Conservation (phyloP, 1,140 invertebrate species). For the Aethina tumida region DNA sequence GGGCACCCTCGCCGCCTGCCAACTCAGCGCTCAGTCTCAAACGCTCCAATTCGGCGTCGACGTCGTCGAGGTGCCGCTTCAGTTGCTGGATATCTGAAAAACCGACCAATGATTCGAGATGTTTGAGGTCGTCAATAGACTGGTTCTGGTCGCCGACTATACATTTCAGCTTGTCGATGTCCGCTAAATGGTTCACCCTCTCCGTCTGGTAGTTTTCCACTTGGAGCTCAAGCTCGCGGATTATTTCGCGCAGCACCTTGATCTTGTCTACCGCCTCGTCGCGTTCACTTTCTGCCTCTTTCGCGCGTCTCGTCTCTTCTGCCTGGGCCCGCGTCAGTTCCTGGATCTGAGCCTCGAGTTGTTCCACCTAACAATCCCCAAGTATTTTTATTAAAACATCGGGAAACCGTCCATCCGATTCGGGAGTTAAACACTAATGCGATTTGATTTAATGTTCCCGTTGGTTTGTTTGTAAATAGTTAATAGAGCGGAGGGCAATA, state of each 20-base stretch:
- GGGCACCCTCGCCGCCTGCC: conserved; percentile 40
- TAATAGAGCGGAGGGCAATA: too few species aligned
- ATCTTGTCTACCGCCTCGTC: conserved; percentile 64
- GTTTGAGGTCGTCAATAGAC: conserved; percentile 22
- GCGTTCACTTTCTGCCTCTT: conserved; percentile 51
- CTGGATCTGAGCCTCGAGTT: conserved; percentile 55
- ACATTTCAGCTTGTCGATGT: conserved; percentile 37
- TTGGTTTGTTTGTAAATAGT: too few species aligned
- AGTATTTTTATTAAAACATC: too few species aligned
- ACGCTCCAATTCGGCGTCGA: conserved; percentile 49
- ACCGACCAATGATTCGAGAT: conserved; percentile 41
- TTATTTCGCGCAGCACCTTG: conserved; percentile 59
- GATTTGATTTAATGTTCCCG: too few species aligned
- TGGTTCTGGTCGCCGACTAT: conserved; percentile 42
- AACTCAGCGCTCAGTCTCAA: conserved; percentile 45
- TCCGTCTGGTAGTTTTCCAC: conserved; percentile 47
- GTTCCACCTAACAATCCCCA: conserved; percentile 46
- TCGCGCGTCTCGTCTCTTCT: conserved; percentile 47
- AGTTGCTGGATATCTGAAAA: conserved; percentile 40
- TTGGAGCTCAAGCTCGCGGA: conserved; percentile 61
- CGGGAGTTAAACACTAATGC: too few species aligned
- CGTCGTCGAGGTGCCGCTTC: conserved; percentile 40
- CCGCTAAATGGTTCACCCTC: conserved; percentile 36
- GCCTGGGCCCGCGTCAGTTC: conserved; percentile 52
- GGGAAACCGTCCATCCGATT: too few species aligned